Conservation (phyloP, 2,888 invertebrate species). For the Aelia acuminata region DNA sequence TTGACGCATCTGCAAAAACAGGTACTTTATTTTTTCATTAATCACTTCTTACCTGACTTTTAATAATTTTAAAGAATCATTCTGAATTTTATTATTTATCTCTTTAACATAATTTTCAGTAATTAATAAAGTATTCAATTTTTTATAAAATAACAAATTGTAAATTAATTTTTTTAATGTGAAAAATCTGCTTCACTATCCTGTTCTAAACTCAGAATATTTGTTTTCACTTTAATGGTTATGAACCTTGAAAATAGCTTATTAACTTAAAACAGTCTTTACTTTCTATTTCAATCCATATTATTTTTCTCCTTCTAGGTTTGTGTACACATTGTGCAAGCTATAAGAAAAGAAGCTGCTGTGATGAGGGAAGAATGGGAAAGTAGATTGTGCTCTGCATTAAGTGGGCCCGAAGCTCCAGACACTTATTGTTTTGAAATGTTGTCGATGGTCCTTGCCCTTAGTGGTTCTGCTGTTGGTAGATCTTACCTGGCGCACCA, state of each 20-base stretch:
- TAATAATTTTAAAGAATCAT: background rate
- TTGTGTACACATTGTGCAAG: conserved; percentile 90
- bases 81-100: background rate
- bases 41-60: background rate
- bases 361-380: conserved; percentile 95
- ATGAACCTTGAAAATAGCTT: background rate
- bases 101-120: background rate
- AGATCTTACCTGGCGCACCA: conserved; percentile 92
- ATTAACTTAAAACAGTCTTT: background rate
- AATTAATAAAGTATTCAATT: background rate
- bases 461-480: conserved; percentile 93
- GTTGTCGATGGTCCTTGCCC: conserved; percentile 93
- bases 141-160: background rate
- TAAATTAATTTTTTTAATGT: background rate
- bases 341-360: conserved; percentile 89
- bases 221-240: background rate
- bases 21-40: conserved; percentile 71
- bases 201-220: background rate
- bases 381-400: conserved; percentile 72
- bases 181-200: background rate
- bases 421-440: conserved; percentile 99
- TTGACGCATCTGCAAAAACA: conserved; percentile 93
- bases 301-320: conserved; percentile 72
- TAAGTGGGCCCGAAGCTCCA: conserved; percentile 67
- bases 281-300: background rate